Evolutionary conservation across 2,113 vertebrate species (phyloP), one percentile per base, ranked within the genome.

Genomic region (Pogona vitticeps): DNA sequence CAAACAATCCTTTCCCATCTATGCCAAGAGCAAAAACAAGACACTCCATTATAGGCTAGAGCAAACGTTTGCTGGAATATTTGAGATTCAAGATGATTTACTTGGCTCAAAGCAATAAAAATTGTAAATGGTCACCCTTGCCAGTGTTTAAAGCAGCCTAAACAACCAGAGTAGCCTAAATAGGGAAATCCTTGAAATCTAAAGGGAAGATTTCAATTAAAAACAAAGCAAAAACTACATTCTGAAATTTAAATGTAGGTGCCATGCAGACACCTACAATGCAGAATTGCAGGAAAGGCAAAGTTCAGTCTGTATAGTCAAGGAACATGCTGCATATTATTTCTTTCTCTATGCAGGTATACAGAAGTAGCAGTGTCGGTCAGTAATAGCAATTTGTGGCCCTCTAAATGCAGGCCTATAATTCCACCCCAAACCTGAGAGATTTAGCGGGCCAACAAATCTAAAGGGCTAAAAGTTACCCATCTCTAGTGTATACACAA

Each of bases 11-110:
- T 76, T 76, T 85, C 36, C 88, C 71, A 81, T 85, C 61, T 14
- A 52, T 88, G 78, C 88, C 88, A 88, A 88, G 31, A 63, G 83
- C 78, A 81, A 88, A 87, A 81, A 85, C 88, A 85, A 85, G 71
- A 76, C 72, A 40, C 61, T 58, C 87, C 38, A 76, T 88, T 88
- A 85, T 88, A 81, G 42, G 70, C 46, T 17, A 84, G 71, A 86
- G 76, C 58, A 84, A 84, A 65, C 76, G 65, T 84, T 59, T 80
- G 87, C 61, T 84, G 87, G 68, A 80, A 85, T 85, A 67, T 67
- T 42, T 88, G 88, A 85, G 46, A 81, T 81, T 81, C 71, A 81
- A 42, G 46, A 81, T 81, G 83, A 76, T 42, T 84, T 83, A 79
- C 46, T 81, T 81, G 78, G 78, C 61, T 88, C 33, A 75, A 81